Base-by-base conservation (phyloP, 2,113 vertebrate genomes). In the Sebastes schlegelii region DNA sequence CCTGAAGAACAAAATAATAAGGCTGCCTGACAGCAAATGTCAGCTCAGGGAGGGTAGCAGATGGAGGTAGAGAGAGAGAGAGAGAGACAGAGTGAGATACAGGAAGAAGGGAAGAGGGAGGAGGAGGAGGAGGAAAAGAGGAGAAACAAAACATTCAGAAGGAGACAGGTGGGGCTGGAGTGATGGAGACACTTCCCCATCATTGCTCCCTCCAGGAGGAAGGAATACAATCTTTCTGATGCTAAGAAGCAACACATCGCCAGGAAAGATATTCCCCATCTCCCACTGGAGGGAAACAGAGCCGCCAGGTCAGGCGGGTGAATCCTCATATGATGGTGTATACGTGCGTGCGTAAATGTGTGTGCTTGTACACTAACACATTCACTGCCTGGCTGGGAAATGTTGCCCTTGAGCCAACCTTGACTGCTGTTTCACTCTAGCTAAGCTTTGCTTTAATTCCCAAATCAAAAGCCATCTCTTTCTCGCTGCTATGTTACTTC, bases 1-100 rank as follows among this genome's bases (percentile, higher is more conserved):
- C 93, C 83, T 93, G 85, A 90, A 90, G 91, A 93, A 94, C 88
- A 91, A 85, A 91, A 94, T 95, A 95, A 95, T 95, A 92, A 94
- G 93, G 89, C 90, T 87, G 83, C 69, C 85, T 92, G 92, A 92
- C 92, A 93, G 91, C 70, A 95, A 95, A 95, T 94, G 95, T 95
- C 94, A 94, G 81, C 67, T 63, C 65, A 81, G 88, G 75, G 82
- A 91, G 86, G 85, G 78, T 69, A 86, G 79, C 88, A 88, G 86
- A 86, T 70, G 74, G 86, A 87, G 79, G 69, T 72, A 69, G n/a
- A 65, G 40, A 45, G 5, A 23, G 40, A 45, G 5, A 23, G 6
- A 19, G 54, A 4, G 11, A 12, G 46, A 88, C 0, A 64, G 13
- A 49, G 42, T 73, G 42, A 78, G 13, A 71, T 7, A 23, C 11